Evolutionary conservation across 2,888 invertebrate species (phyloP).

Genomic region (Camponotus fellah): DNA sequence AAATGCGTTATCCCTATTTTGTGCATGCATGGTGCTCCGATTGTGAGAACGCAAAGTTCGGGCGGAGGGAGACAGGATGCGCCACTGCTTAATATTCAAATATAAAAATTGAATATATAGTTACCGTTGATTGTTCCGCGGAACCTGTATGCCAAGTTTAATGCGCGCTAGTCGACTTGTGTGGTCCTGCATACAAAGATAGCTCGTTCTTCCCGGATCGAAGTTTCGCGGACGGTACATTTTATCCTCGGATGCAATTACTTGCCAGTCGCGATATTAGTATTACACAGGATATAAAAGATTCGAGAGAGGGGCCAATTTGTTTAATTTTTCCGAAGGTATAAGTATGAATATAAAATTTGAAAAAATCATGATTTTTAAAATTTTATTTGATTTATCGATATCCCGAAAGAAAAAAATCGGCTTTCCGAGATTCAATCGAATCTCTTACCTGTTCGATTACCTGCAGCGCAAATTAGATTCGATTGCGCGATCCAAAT

Average conservation of each 20-base stretch:
- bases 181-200: conserved; percentile 77
- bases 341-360: background rate
- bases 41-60: conserved; percentile 54
- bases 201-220: conserved; percentile 26
- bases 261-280: background rate
- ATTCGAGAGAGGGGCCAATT: conserved; percentile 2
- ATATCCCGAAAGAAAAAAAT: background rate
- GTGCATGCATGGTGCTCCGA: conserved; percentile 12
- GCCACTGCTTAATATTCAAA: conserved; percentile 79
- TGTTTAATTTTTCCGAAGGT: background rate
- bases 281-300: conserved; percentile 9
- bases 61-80: conserved; percentile 58
- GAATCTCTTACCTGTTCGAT: conserved; percentile 41
- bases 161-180: conserved; percentile 75
- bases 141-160: conserved; percentile 79
- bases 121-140: conserved; percentile 79
- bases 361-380: background rate
- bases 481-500: conserved; percentile 28
- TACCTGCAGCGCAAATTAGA: conserved; percentile 39
- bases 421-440: conserved; percentile 10
- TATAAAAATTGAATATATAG: conserved; percentile 82
- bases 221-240: conserved; percentile 29
- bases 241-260: conserved; percentile 34
- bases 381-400: no score
- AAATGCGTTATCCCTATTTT: conserved; percentile 50